These are phyloP conservation scores for Agelas oroides DNA, from an alignment of 37 sponge, comb jelly and placozoan genomes.

Conservation along the genomic window DNA sequence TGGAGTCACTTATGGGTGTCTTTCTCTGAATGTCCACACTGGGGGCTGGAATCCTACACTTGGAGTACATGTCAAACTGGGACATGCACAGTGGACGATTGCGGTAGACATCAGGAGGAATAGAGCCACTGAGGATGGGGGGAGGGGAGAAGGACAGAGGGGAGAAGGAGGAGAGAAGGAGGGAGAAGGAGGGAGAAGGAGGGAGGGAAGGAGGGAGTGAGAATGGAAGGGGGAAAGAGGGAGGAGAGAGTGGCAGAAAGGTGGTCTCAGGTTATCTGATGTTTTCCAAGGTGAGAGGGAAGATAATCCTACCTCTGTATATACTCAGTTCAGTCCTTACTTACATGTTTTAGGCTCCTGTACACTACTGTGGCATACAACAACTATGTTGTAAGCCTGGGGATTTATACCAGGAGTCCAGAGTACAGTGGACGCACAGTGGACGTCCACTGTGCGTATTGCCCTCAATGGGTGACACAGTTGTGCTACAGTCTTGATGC, in stretches of 20 bases:
- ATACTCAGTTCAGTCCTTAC: too few relatives aligned
- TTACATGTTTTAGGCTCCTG: too few relatives aligned
- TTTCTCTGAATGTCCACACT: conserved; percentile 45
- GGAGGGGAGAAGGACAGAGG: not conserved
- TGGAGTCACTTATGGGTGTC: conserved; percentile 39
- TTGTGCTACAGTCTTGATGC: too few relatives aligned
- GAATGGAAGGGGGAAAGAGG: conserved; percentile 11
- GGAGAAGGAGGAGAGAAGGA: not conserved
- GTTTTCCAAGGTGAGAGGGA: too few relatives aligned
- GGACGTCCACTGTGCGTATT: too few relatives aligned
- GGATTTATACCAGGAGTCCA: too few relatives aligned
- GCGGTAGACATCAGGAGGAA: conserved; percentile 67
- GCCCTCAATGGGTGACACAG: too few relatives aligned
- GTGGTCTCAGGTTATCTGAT: too few relatives aligned
- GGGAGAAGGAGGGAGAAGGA: not conserved
- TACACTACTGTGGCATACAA: too few relatives aligned
- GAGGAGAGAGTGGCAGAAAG: conserved; percentile 3
- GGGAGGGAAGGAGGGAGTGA: not conserved
- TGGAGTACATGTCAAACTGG: conserved; percentile 66
- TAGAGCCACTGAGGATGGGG: conserved; percentile 34
- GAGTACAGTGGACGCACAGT: too few relatives aligned
- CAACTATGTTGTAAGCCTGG: too few relatives aligned
- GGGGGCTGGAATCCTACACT: conserved; percentile 68
- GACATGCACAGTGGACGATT: conserved; percentile 75
- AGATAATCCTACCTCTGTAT: too few relatives aligned